phyloP scores from a whole-genome alignment of 2,113 vertebrate species.

The Chitala chitala region DNA sequence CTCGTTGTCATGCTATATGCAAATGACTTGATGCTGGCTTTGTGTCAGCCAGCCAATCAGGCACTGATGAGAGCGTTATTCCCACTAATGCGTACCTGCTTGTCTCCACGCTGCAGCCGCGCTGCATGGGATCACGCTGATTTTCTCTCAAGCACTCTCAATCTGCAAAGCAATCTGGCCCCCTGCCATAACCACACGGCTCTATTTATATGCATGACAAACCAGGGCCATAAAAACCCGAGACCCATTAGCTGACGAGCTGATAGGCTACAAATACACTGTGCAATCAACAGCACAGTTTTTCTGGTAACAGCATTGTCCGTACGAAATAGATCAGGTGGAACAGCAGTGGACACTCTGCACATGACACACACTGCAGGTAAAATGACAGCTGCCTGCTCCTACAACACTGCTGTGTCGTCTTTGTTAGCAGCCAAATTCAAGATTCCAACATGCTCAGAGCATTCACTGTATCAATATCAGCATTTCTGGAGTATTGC shows the following conservation, averaged over 20 bases:
- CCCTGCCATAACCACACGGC: background rate
- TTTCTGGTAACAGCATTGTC: background rate
- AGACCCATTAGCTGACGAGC: constrained; percentile 5
- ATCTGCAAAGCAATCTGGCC: background rate
- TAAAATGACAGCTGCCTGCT: background rate
- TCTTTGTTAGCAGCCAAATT: background rate
- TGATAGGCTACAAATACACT: background rate
- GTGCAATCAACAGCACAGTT: background rate
- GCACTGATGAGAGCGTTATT: background rate
- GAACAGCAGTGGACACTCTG: background rate
- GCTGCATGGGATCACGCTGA: background rate
- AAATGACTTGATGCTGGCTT: background rate
- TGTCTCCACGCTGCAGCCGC: background rate
- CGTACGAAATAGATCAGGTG: background rate
- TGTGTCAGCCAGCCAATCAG: background rate
- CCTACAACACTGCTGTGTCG: background rate
- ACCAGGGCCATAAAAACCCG: background rate
- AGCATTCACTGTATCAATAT: no score
- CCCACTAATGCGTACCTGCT: background rate
- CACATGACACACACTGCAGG: background rate
- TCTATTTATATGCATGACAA: background rate
- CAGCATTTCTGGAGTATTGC: no score
- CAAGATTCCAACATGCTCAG: background rate
- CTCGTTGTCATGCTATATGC: background rate
- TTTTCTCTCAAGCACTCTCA: background rate